Base-by-base conservation (phyloP, 1,140 invertebrate species). In the Neodiprion virginianus region DNA sequence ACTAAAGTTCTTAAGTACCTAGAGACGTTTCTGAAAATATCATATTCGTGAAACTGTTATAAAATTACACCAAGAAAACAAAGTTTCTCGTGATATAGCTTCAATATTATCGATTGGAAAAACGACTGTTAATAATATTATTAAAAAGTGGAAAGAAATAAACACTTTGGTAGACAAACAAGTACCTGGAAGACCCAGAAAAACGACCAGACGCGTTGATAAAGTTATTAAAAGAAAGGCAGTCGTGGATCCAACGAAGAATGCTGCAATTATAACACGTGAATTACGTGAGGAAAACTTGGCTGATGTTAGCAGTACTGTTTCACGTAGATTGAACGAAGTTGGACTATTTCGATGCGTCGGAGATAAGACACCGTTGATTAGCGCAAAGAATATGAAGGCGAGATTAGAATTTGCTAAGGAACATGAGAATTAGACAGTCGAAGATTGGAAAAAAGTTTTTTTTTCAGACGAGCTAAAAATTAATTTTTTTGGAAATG, bases 401-500 rank as follows among this genome's bases (percentile, higher is more conserved):
- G 74, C 48, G 28, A 40, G 75, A 67, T 67, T 78, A 23, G n/a
- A 72, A 47, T 76, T 74, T 61, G 73, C 73, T 28, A 40, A 68
- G 40, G 40, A 75, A 40, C 40, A 78, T 53, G 40, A 67, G 10
- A 17, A 69, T 8, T 79, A 71, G 75, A 77, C 74, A 67, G 67
- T 14, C 21, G 9, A 75, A 23, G 69, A 81, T n/a, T 79, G 73
- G 79, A 67, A 67, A 21, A 74, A 74, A 68, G 73, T 78, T 4
- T 49, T 79, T 79, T 79, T 69, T 40, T 74, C 73, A 14, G 80
- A 79, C 49, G 76, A 79, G 73, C 73, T 73, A 0, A 81, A 81
- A 69, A 79, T 78, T 23, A 75, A 78, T 71, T 69, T 78, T 14
- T 75, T 78, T 70, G 74, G 71, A 66, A 69, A 50, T 49, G 73